Evolutionary conservation across 2,113 vertebrate genomes (phyloP).

Genomic region (Tragulus kanchil): DNA sequence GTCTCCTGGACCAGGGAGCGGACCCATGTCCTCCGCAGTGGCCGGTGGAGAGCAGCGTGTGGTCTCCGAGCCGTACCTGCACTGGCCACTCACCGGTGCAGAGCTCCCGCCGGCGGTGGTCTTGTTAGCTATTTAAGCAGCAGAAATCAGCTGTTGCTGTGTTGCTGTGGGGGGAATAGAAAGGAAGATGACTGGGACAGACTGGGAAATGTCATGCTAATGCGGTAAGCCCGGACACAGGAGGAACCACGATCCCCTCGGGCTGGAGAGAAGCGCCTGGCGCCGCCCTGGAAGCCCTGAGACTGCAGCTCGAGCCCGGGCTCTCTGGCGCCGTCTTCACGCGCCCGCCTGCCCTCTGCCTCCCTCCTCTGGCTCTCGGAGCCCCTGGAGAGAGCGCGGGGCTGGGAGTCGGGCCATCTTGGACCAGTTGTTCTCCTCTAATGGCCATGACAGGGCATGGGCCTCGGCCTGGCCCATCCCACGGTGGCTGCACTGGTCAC

Average conservation of each 20-base stretch:
- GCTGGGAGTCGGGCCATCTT: not conserved
- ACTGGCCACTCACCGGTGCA: not conserved
- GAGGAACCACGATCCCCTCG: too few relatives aligned
- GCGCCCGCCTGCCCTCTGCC: rapidly evolving
- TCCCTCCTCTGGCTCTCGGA: not conserved
- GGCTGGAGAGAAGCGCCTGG: too few relatives aligned
- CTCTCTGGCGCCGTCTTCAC: not conserved
- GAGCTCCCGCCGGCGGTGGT: not conserved
- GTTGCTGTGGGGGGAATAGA: not conserved
- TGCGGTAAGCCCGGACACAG: not conserved
- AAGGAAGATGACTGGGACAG: not conserved
- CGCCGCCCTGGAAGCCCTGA: not conserved
- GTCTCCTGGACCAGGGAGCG: not conserved
- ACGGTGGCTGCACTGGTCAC: not conserved
- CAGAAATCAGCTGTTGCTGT: not conserved
- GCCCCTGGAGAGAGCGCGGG: not conserved
- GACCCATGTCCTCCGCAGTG: not conserved
- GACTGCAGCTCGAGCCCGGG: rapidly evolving
- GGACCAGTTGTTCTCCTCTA: not conserved
- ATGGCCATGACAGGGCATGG: not conserved
- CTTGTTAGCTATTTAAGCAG: not conserved
- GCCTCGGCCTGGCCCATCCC: not conserved
- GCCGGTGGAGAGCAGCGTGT: not conserved
- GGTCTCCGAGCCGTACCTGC: not conserved
- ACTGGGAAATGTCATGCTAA: not conserved